Evolutionary conservation across 2,113 vertebrate genomes (phyloP).

Genomic region (Noturus placidus): DNA sequence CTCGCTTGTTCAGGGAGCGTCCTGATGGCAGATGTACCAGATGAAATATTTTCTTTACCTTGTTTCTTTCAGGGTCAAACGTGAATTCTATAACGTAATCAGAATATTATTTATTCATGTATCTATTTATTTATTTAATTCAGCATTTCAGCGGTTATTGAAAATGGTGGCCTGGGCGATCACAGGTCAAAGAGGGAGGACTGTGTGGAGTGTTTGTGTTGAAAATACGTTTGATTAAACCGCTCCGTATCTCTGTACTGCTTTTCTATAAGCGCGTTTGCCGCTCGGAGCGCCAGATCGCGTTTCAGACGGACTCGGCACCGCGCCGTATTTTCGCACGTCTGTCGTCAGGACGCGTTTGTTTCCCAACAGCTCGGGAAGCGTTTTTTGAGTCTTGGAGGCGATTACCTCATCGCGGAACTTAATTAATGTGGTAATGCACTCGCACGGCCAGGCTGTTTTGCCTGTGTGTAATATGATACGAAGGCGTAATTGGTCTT

Average conservation of each 20-base stretch:
- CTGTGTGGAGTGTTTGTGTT: neutral
- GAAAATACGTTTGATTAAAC: neutral
- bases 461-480: constrained; percentile 54
- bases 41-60: neutral
- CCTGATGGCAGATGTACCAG: neutral
- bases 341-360: neutral
- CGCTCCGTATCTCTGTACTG: neutral
- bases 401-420: constrained; percentile 54
- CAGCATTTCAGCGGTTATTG: neutral
- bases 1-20: neutral
- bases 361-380: constrained; percentile 29
- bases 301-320: neutral
- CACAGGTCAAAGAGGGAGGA: neutral
- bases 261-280: neutral
- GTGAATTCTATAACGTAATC: neutral
- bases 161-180: neutral
- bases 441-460: constrained; percentile 45
- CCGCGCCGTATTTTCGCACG: neutral
- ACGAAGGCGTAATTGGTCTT: constrained; percentile 58
- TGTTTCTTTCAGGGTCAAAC: neutral
- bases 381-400: constrained; percentile 32
- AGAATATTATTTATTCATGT: too few relatives aligned
- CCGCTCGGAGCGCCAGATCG: neutral
- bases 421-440: constrained; percentile 53
- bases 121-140: neutral